Conservation (phyloP, 1,140 invertebrate genomes). For the Calephelis nemesis region DNA sequence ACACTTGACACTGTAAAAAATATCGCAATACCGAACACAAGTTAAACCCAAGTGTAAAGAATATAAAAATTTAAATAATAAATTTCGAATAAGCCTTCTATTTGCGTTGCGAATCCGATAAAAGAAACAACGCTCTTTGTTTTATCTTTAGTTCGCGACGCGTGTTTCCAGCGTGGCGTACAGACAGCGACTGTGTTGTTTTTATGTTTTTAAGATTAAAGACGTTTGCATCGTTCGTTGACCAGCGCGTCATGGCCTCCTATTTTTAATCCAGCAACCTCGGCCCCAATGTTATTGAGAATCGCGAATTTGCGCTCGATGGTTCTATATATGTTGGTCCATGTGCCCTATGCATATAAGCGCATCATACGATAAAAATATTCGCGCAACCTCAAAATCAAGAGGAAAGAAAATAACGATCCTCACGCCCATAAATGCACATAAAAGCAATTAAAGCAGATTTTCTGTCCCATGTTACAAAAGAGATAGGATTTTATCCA, state of each 20-base stretch:
- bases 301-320: slow-evolving; percentile 19
- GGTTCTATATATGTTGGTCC: slow-evolving; percentile 26
- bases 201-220: slow-evolving; percentile 16
- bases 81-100: slow-evolving; percentile 1
- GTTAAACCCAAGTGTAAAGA: neutral
- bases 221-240: slow-evolving; percentile 27
- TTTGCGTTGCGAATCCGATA: slow-evolving; percentile 6
- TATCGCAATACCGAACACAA: neutral
- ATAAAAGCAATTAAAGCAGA: too few species aligned
- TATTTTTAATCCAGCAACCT: slow-evolving; percentile 24
- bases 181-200: slow-evolving; percentile 25
- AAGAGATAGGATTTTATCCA: too few species aligned
- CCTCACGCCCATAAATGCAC: too few species aligned
- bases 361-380: slow-evolving; percentile 9
- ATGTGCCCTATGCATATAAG: slow-evolving; percentile 17
- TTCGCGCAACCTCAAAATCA: neutral
- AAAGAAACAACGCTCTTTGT: slow-evolving; percentile 24
- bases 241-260: slow-evolving; percentile 28
- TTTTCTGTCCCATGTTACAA: too few species aligned
- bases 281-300: slow-evolving; percentile 16
- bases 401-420: neutral
- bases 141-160: slow-evolving; percentile 18
- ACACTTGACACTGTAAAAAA: slow-evolving; percentile 23
- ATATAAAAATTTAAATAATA: slow-evolving; percentile 11
- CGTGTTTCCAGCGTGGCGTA: slow-evolving; percentile 19